Percentiles rank a stretch among this genome's conserved stretches.
phyloP scores from a whole-genome alignment of 2,113 vertebrate genomes.

The Anoplopoma fimbria region DNA sequence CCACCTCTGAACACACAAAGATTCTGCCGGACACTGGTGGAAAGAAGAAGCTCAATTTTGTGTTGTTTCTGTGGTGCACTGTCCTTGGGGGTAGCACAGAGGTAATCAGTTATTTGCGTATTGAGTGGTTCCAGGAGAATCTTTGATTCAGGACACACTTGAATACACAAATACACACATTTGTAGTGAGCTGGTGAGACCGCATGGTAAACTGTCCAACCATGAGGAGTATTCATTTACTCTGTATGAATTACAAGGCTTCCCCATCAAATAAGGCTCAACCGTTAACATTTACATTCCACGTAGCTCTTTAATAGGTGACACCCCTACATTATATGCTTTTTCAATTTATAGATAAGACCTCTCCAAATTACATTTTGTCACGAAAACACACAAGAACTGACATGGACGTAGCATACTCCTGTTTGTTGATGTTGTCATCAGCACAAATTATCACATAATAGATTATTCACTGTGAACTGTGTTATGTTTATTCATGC shows the following conservation, averaged over 20 bases:
- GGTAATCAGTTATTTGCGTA: conserved; percentile 63
- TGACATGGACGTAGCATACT: too few relatives aligned
- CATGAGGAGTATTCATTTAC: conserved; percentile 47
- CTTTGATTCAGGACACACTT: conserved; percentile 55
- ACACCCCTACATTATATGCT: not conserved
- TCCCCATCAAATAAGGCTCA: conserved; percentile 25
- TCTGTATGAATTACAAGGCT: conserved; percentile 52
- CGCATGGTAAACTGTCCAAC: conserved; percentile 59
- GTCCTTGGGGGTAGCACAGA: conserved; percentile 23
- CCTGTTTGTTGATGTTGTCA: too few relatives aligned
- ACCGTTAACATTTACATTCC: conserved; percentile 17
- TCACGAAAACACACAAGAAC: not conserved
- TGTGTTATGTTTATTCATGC: too few relatives aligned
- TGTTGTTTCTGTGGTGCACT: conserved; percentile 15
- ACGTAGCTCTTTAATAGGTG: conserved; percentile 27
- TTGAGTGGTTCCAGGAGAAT: conserved; percentile 44
- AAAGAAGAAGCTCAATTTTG: conserved; percentile 25
- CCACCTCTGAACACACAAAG: conserved; percentile 1
- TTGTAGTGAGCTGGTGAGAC: conserved; percentile 11
- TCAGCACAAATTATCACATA: too few relatives aligned
- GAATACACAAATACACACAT: conserved; percentile 32
- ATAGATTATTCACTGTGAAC: too few relatives aligned
- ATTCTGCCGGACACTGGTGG: not conserved
- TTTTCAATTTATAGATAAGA: not conserved
- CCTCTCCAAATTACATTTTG: not conserved